These are phyloP conservation scores for Euschistus heros DNA, from an alignment of 1,140 invertebrate genomes.

Conservation along the genomic window DNA sequence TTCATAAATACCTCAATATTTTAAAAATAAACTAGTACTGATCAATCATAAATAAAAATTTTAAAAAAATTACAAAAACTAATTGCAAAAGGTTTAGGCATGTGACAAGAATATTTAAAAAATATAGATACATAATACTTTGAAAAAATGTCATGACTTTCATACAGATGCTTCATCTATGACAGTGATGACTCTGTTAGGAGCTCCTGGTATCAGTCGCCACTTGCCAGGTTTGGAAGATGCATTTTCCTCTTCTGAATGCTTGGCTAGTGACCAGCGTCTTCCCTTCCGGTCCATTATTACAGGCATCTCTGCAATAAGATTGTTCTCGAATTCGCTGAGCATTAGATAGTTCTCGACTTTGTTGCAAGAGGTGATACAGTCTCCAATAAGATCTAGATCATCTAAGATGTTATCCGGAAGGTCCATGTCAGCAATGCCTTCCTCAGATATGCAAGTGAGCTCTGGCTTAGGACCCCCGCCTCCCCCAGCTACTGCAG, in stretches of 20 bases:
- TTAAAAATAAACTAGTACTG: too few species aligned
- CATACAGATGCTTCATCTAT: constrained; percentile 55
- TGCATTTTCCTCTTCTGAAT: constrained; percentile 32
- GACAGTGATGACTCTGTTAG: constrained; percentile 54
- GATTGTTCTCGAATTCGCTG: constrained; percentile 76
- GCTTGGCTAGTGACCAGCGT: constrained; percentile 54
- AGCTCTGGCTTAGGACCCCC: constrained; percentile 53
- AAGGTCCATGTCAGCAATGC: constrained; percentile 70
- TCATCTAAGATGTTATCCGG: constrained; percentile 71
- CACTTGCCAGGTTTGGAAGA: constrained; percentile 33
- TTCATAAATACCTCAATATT: too few species aligned
- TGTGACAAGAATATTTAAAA: too few species aligned
- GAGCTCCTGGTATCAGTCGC: constrained; percentile 33
- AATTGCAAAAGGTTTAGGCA: too few species aligned
- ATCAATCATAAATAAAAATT: too few species aligned
- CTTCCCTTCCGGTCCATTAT: constrained; percentile 54
- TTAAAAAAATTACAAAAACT: too few species aligned
- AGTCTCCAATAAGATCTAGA: constrained; percentile 69
- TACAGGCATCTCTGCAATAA: constrained; percentile 64
- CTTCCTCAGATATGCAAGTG: constrained; percentile 79
- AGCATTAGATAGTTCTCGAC: constrained; percentile 76
- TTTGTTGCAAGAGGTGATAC: constrained; percentile 80
- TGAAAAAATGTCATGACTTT: constrained; percentile 21
- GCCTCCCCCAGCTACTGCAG: constrained; percentile 23
- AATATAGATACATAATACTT: not conserved